These are phyloP conservation scores for Parnassius mnemosyne DNA, from an alignment of 2,888 invertebrate species.

Conservation along the genomic window DNA sequence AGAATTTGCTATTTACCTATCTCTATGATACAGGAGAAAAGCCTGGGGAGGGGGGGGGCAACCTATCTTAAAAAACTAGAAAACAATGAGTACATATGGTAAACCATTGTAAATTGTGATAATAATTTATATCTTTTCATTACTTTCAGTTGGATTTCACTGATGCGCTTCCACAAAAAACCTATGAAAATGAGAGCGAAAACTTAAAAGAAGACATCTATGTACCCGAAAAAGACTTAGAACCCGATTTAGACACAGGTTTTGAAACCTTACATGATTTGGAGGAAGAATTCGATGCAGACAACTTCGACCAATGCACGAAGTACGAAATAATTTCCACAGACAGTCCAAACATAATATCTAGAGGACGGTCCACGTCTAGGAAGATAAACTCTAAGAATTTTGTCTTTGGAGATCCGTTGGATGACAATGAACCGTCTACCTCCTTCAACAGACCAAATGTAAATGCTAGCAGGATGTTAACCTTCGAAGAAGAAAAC, in stretches of 20 bases:
- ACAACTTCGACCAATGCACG: conserved; percentile 66
- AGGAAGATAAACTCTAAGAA: conserved; percentile 60
- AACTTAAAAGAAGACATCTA: conserved; percentile 40
- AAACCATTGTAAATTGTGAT: too few species aligned
- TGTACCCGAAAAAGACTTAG: conserved; percentile 51
- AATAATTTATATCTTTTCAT: neutral
- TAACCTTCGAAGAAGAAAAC: conserved; percentile 66
- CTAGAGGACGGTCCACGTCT: conserved; percentile 53
- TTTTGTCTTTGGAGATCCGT: conserved; percentile 70
- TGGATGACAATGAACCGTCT: conserved; percentile 62
- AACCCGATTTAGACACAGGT: conserved; percentile 49
- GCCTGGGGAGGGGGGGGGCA: too few species aligned
- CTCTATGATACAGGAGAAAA: too few species aligned
- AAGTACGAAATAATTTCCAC: conserved; percentile 77
- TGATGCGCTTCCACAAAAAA: conserved; percentile 48
- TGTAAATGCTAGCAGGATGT: conserved; percentile 54
- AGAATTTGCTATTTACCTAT: too few species aligned
- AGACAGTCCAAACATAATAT: conserved; percentile 72
- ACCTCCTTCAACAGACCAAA: conserved; percentile 66
- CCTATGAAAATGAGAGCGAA: conserved; percentile 32
- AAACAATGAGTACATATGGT: too few species aligned
- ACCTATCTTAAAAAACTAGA: too few species aligned
- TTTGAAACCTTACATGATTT: conserved; percentile 66
- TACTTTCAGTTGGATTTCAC: conserved; percentile 64
- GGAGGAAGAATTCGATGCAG: conserved; percentile 68